Conservation (phyloP, 2,888 invertebrate species). For the Aelia acuminata region DNA sequence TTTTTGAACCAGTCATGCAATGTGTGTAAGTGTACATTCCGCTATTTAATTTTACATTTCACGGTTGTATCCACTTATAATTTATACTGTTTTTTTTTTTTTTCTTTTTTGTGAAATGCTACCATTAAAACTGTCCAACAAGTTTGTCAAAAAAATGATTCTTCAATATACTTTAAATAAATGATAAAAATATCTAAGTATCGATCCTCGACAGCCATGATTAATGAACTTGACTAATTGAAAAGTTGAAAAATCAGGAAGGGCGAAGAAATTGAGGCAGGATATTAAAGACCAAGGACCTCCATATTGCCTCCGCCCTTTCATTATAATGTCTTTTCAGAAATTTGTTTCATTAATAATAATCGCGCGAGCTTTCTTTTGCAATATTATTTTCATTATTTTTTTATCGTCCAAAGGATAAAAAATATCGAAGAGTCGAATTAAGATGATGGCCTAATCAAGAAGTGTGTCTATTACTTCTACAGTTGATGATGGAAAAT, state of each 20-base stretch:
- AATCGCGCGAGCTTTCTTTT: not conserved
- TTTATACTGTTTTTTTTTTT: too few species aligned
- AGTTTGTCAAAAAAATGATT: not conserved
- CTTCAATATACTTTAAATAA: not conserved
- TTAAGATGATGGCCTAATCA: too few species aligned
- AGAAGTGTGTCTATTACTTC: too few species aligned
- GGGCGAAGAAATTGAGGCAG: not conserved
- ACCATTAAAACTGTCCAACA: too few species aligned
- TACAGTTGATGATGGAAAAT: too few species aligned
- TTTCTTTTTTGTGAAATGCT: too few species aligned
- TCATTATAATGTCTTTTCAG: not conserved
- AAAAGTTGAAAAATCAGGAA: conserved; percentile 46
- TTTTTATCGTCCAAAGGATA: not conserved
- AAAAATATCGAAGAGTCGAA: not conserved
- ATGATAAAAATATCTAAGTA: not conserved
- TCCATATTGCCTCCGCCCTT: not conserved
- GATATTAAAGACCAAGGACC: conserved; percentile 9
- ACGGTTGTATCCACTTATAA: too few species aligned
- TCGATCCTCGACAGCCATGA: not conserved
- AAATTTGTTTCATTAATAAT: conserved; percentile 24
- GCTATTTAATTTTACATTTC: too few species aligned
- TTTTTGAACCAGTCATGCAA: too few species aligned
- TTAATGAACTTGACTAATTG: conserved; percentile 19
- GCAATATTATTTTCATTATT: not conserved
- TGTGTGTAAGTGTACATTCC: too few species aligned